phyloP scores from a whole-genome alignment of 2,888 invertebrate species.

The Empis stercorea region DNA sequence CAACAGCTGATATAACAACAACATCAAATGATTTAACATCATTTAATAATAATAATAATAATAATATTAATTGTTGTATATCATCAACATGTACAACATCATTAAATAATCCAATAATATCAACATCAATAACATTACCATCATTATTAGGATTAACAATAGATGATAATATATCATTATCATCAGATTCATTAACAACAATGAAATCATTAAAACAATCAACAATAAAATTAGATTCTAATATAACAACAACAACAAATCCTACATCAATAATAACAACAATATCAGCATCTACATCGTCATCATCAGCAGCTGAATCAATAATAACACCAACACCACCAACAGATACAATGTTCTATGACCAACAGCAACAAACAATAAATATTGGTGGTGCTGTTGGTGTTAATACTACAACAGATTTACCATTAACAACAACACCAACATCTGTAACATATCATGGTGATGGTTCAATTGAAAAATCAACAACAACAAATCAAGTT shows the following conservation, averaged over 20 bases:
- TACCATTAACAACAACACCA: neutral
- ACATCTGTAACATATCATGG: constrained; percentile 9
- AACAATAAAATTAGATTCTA: neutral
- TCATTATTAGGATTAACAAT: neutral
- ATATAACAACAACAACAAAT: constrained; percentile 5
- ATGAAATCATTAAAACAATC: constrained; percentile 2
- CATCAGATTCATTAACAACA: constrained; percentile 4
- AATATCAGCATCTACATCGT: too few species aligned
- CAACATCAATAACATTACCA: neutral
- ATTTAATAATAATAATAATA: too few species aligned
- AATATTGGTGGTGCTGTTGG: neutral
- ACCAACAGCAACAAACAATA: constrained; percentile 3
- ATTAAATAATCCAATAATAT: neutral
- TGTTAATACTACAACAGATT: constrained; percentile 2
- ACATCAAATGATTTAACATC: too few species aligned
- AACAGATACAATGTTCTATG: constrained; percentile 5
- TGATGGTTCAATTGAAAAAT: constrained; percentile 33
- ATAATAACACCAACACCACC: constrained; percentile 2
- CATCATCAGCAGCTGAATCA: constrained; percentile 3
- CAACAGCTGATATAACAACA: too few species aligned
- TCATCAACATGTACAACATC: too few species aligned
- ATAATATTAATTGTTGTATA: too few species aligned
- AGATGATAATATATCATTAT: neutral
- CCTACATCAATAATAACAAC: constrained; percentile 6
- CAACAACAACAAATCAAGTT: constrained; percentile 32